Evolutionary conservation across 2,113 vertebrate species (phyloP).

Genomic region (Carassius auratus): DNA sequence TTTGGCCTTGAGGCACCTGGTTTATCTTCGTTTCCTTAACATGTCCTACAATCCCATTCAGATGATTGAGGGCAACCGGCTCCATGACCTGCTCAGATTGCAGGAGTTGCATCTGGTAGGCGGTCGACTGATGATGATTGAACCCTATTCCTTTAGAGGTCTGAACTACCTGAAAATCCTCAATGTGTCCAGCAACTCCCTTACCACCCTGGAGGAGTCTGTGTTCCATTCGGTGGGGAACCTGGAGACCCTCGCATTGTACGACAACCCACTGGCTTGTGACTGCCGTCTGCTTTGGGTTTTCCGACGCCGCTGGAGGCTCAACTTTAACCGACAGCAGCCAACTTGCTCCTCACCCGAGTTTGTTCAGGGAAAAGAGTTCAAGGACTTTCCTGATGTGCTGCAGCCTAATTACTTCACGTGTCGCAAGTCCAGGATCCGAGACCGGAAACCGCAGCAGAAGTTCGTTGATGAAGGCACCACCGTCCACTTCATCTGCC

Average conservation of each 20-base stretch:
- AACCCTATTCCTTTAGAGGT: slow-evolving; percentile 94
- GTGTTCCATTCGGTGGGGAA: slow-evolving; percentile 97
- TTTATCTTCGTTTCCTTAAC: slow-evolving; percentile 97
- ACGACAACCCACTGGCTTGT: slow-evolving; percentile 94
- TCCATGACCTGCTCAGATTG: slow-evolving; percentile 92
- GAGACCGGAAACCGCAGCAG: slow-evolving; percentile 93
- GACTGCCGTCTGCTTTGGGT: slow-evolving; percentile 98
- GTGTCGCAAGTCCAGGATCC: slow-evolving; percentile 92
- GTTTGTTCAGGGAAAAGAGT: slow-evolving; percentile 97
- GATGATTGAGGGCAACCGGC: slow-evolving; percentile 92
- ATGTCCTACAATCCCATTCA: slow-evolving; percentile 95
- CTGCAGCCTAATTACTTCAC: slow-evolving; percentile 96
- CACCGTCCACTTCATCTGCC: slow-evolving; percentile 93
- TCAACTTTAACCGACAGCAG: slow-evolving; percentile 96
- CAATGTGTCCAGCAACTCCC: slow-evolving; percentile 91
- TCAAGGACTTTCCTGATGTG: slow-evolving; percentile 95
- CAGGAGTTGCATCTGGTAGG: slow-evolving; percentile 97
- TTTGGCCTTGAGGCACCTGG: slow-evolving; percentile 90
- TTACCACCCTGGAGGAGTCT: slow-evolving; percentile 93
- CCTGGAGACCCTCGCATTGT: slow-evolving; percentile 92
- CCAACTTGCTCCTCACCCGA: slow-evolving; percentile 93
- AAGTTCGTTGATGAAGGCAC: slow-evolving; percentile 94
- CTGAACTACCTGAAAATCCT: slow-evolving; percentile 95
- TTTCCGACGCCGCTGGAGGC: slow-evolving; percentile 93
- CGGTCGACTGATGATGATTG: slow-evolving; percentile 86